A percentile compares a stretch with the other conserved stretches of the same genome.
These are phyloP conservation scores for Ceryle rudis DNA, from an alignment of 2,797 vertebrate species.

Conservation along the genomic window DNA sequence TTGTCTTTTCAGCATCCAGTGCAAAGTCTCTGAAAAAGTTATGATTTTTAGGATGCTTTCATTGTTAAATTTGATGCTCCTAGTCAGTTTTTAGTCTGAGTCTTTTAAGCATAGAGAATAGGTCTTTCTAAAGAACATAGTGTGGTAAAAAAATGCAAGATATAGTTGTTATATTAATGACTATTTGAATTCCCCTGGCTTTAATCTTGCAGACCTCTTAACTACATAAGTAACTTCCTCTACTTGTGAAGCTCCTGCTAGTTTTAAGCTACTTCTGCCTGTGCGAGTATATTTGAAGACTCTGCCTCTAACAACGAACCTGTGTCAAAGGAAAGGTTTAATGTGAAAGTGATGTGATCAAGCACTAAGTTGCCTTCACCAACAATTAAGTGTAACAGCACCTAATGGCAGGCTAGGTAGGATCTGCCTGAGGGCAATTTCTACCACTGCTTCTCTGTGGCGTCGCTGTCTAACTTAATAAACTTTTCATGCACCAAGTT, in stretches of 20 bases:
- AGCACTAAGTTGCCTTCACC: conserved; percentile 13
- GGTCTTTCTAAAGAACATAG: not conserved
- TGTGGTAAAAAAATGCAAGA: not conserved
- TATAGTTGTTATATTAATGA: not conserved
- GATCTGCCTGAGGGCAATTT: conserved; percentile 33
- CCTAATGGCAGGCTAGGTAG: conserved; percentile 10
- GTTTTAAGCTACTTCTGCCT: not conserved
- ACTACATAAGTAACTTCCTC: too few species aligned
- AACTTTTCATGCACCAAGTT: conserved; percentile 10
- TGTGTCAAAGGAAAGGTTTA: not conserved
- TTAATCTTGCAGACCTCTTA: not conserved
- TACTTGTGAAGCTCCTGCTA: not conserved
- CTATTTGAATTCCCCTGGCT: not conserved
- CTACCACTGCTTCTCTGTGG: not conserved
- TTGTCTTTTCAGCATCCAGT: not conserved
- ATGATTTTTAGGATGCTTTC: not conserved
- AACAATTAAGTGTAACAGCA: conserved; percentile 32
- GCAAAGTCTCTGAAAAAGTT: not conserved
- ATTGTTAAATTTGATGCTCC: not conserved
- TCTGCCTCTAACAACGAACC: not conserved
- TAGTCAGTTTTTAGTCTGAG: not conserved
- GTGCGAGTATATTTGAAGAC: not conserved
- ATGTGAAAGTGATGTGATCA: not conserved
- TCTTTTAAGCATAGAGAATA: not conserved
- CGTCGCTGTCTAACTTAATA: not conserved